Evolutionary conservation across 2,888 invertebrate genomes (phyloP).

Genomic region (Rhorus exstirpatorius): DNA sequence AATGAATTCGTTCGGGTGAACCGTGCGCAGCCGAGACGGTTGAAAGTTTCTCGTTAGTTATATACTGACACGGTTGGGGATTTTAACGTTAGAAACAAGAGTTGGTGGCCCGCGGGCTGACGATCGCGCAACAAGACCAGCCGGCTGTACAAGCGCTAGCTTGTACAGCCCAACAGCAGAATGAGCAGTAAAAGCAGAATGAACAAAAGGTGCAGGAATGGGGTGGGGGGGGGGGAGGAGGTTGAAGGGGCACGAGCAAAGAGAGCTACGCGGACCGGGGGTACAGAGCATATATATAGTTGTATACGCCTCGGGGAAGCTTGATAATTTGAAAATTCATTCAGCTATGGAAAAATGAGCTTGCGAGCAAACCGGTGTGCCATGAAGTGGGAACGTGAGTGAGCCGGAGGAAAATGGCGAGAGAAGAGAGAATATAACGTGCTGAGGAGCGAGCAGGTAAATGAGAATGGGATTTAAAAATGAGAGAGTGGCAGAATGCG

Average conservation of each 20-base stretch:
- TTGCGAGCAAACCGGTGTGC: constrained; percentile 33
- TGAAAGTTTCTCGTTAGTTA: constrained; percentile 59
- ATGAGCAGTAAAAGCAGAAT: constrained; percentile 25
- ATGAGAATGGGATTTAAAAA: constrained; percentile 49
- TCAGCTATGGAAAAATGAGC: constrained; percentile 60
- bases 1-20: constrained; percentile 57
- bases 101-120: constrained; percentile 55
- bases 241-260: constrained; percentile 35
- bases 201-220: constrained; percentile 9
- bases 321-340: constrained; percentile 67
- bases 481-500: constrained; percentile 23
- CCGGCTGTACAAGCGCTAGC: constrained; percentile 42
- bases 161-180: constrained; percentile 45
- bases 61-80: constrained; percentile 43
- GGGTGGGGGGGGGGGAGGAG: not conserved
- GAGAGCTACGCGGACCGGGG: constrained; percentile 21
- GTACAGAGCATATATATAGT: constrained; percentile 17
- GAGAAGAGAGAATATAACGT: not conserved
- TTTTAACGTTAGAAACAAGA: constrained; percentile 63
- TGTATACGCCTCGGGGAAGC: constrained; percentile 65
- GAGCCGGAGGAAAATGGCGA: constrained; percentile 12
- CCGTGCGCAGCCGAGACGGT: constrained; percentile 26
- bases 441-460: constrained; percentile 9
- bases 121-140: constrained; percentile 59
- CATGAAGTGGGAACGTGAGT: constrained; percentile 36